A percentile compares a stretch with the other conserved stretches of the same genome.
Conservation (phyloP, 2,888 invertebrate genomes). For the Halictus ligatus region DNA sequence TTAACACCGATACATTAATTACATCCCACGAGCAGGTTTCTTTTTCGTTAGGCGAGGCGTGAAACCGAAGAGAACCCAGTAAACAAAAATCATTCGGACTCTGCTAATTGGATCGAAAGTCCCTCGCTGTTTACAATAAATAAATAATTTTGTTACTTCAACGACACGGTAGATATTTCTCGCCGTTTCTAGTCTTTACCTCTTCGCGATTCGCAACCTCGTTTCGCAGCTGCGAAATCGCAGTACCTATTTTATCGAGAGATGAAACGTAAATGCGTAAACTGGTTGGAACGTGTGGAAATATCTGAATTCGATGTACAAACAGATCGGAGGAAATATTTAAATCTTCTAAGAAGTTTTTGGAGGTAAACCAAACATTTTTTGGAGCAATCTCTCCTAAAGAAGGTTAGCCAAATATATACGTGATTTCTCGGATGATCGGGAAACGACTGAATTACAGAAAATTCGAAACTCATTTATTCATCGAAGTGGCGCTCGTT, state of each 20-base stretch:
- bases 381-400: too few species aligned
- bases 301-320: too few species aligned
- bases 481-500: background rate
- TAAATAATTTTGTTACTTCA: background rate
- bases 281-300: too few species aligned
- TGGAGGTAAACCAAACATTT: too few species aligned
- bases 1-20: slow-evolving; percentile 24
- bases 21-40: background rate
- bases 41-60: background rate
- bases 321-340: too few species aligned
- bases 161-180: background rate
- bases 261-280: too few species aligned
- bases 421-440: background rate
- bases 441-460: background rate
- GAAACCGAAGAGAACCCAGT: background rate
- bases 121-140: background rate
- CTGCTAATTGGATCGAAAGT: background rate
- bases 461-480: slow-evolving; percentile 5
- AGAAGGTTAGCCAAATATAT: background rate
- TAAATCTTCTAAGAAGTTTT: too few species aligned
- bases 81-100: background rate
- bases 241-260: too few species aligned
- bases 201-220: background rate
- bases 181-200: background rate
- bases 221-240: background rate